Evolutionary conservation across 2,113 vertebrate genomes (phyloP).

Genomic region (Enhydra lutris): DNA sequence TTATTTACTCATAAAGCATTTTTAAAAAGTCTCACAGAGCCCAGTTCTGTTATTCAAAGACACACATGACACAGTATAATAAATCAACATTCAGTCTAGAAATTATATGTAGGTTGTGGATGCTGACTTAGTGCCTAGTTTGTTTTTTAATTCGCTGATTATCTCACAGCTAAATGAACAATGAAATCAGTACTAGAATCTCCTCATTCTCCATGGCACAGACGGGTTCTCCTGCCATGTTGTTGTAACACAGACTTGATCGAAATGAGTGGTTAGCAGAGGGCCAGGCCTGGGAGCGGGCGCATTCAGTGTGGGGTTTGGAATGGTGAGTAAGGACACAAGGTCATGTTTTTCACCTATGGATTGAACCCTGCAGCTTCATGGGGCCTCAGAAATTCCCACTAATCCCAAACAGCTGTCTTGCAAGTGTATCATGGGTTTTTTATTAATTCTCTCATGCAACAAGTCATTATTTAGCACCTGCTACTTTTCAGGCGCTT

Average conservation of each 20-base stretch:
- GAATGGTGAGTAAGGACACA: not conserved
- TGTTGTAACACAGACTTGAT: rapidly evolving
- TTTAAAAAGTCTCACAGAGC: not conserved
- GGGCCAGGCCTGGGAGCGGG: not conserved
- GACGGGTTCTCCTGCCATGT: rapidly evolving
- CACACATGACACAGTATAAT: rapidly evolving
- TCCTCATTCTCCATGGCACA: not conserved
- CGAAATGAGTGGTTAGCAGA: rapidly evolving
- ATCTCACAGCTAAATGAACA: not conserved
- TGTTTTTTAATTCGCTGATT: not conserved
- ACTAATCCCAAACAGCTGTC: constrained; percentile 54
- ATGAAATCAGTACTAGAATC: not conserved
- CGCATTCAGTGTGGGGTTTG: rapidly evolving
- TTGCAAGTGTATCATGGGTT: not conserved
- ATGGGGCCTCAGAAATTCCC: constrained; percentile 26
- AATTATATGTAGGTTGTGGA: not conserved
- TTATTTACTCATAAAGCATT: not conserved
- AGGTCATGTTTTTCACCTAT: not conserved
- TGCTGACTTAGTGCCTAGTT: not conserved
- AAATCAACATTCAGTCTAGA: not conserved
- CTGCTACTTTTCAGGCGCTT: not conserved
- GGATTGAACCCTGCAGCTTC: not conserved
- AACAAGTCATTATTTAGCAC: not conserved
- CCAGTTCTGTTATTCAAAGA: not conserved
- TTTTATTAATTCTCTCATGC: not conserved